Conservation (phyloP, 2,113 vertebrate species). For the Thalassoma bifasciatum region DNA sequence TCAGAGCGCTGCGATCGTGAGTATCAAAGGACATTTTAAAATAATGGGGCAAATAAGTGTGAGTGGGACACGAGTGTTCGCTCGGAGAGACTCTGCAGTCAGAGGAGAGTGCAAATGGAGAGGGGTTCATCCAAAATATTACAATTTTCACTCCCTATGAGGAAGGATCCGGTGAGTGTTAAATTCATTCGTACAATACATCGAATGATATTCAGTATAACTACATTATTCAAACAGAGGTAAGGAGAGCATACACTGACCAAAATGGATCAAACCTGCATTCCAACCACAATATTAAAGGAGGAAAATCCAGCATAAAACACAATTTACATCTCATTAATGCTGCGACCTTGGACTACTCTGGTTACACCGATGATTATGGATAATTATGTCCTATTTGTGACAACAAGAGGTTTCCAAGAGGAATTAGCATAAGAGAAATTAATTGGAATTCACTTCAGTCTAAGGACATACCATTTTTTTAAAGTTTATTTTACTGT, state of each 20-base stretch:
- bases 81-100: constrained; percentile 15
- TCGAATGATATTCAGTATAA: constrained; percentile 60
- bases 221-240: constrained; percentile 64
- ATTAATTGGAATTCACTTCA: background rate
- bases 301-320: constrained; percentile 29
- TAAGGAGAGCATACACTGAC: constrained; percentile 27
- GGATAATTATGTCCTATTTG: background rate
- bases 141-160: constrained; percentile 45
- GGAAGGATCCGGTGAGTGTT: constrained; percentile 48
- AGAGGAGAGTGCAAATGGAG: background rate
- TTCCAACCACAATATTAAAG: constrained; percentile 36
- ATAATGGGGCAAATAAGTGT: constrained; percentile 51
- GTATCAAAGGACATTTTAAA: constrained; percentile 35
- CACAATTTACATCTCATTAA: constrained; percentile 50
- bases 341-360: constrained; percentile 43
- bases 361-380: background rate
- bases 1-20: constrained; percentile 15
- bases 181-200: constrained; percentile 67
- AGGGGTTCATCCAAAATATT: constrained; percentile 15
- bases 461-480: background rate
- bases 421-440: constrained; percentile 1
- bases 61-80: constrained; percentile 1
- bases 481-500: background rate
- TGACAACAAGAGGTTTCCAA: background rate
- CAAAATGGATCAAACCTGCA: constrained; percentile 37